Evolutionary conservation across 2,797 vertebrate genomes (phyloP), one percentile per base, ranked within the genome.

Genomic region (Lerista edwardsae): DNA sequence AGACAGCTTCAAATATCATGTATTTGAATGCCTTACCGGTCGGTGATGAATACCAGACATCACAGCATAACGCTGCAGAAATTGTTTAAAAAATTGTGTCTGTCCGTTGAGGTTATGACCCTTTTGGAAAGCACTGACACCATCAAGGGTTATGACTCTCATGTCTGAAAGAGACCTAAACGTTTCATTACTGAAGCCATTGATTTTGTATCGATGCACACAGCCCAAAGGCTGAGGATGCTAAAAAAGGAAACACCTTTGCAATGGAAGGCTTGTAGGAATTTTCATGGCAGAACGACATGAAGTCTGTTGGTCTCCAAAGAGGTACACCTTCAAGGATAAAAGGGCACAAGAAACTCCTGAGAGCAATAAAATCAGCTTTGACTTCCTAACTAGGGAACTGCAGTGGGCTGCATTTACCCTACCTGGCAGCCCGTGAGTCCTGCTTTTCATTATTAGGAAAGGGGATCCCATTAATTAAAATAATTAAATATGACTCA

Each of bases 111-210:
- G 25, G 8, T 25, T 74, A 27, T 6, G 31, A 21, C 47, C 8
- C 3, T 41, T 82, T 77, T 15, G 12, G 55, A 62, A 62, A 34
- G 29, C 11, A 65, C 10, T 78, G 47, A 78, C 72, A 7, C 9
- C 29, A 74, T 6, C 15, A 44, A 41, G 3, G 9, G 67, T 79
- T 25, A 51, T 55, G 31, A 74, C 79, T 79, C 21, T 79, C 31
- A n/a, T 31, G 55, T 64, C 59, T 41, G 73, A 73, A 79, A 5
- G 8, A 39, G 64, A 62, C 15, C 27, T n/a, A 31, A 72, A 65
- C 72, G 73, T 72, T 73, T 79, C 15, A 31, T 29, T 79, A 51
- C n/a, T 31, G 41, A 51, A 84, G 67, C 31, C n/a, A 79, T 79
- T 79, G 67, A 72, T 79, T 72, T 75, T 78, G 36, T 47, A 51